phyloP scores from a whole-genome alignment of 2,888 invertebrate genomes.

The Drosophila paucipuncta region DNA sequence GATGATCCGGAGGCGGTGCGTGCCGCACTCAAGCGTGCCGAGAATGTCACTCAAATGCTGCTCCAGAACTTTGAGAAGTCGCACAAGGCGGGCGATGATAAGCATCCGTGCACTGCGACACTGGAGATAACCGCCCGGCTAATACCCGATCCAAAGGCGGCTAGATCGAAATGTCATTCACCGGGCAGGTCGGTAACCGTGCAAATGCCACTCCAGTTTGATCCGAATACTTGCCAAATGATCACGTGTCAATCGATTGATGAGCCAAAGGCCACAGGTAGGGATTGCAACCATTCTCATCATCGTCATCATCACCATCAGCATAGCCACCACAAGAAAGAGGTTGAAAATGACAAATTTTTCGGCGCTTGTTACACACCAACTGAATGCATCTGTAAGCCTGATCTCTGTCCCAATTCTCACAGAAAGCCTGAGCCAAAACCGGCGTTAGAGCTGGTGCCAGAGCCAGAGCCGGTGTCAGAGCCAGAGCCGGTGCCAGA shows the following conservation, averaged over 20 bases:
- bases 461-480: neutral
- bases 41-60: constrained; percentile 50
- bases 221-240: constrained; percentile 53
- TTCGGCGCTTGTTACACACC: neutral
- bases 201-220: constrained; percentile 67
- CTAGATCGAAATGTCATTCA: neutral
- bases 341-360: neutral
- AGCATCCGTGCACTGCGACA: constrained; percentile 44
- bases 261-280: constrained; percentile 16
- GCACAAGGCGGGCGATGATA: neutral
- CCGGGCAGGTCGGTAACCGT: constrained; percentile 55
- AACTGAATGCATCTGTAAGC: neutral
- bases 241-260: neutral
- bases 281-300: neutral
- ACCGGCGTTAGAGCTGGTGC: neutral
- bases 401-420: neutral
- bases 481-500: neutral
- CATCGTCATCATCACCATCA: neutral
- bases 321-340: neutral
- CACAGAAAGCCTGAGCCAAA: neutral
- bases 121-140: constrained; percentile 70
- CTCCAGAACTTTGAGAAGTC: constrained; percentile 55
- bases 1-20: constrained; percentile 55
- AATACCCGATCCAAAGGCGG: constrained; percentile 41
- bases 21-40: constrained; percentile 55